Base-by-base conservation (phyloP, 2,888 invertebrate species). In the Lithophane leautieri region DNA sequence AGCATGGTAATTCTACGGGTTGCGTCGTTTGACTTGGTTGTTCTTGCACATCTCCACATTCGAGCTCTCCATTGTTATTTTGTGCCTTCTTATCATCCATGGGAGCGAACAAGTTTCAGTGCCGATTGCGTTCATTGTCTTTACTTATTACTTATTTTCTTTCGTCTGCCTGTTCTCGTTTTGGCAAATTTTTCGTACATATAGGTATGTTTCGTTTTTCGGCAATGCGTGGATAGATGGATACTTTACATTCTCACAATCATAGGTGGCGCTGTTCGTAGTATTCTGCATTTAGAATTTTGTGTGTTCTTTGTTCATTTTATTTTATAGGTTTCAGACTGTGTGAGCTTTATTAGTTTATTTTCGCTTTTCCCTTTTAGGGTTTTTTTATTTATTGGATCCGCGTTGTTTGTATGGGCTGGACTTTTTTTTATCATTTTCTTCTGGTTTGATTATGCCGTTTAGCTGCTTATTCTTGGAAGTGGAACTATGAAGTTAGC, bases 181-280 rank as follows among this genome's bases (percentile, higher is more conserved):
- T 9, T 28, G 16, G 16, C 3, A 9, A 60, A 34, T 19, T 28
- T 7, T 42, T 52, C 34, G 4, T 8, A 40, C 7, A 40, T 0
- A n/a, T 9, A 52, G 4, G 6, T 9, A n/a, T n/a, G 22, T 42
- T 69, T 52, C 6, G 14, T 34, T 28, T 42, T 70, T 42, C 1
- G n/a, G 6, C 7, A n/a, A 28, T 56, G 44, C 22, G 28, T 47
- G 14, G 16, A 7, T 16, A 58, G 1, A n/a, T 47, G 12, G 16
- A 4, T 16, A 58, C 1, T n/a, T 68, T 60, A 40, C 52, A 12
- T 19, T 61, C 6, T 56, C 0, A 0, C n/a, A 65, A 65, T 66
- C 14, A 69, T 78, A 81, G 83, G 42, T 81, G 81, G 79, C 81
- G 83, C 83, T 81, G 83, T 34, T 62, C 19, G 66, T 67, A 42